Conservation (phyloP, 1,140 invertebrate genomes). For the Bombus pyrosoma region DNA sequence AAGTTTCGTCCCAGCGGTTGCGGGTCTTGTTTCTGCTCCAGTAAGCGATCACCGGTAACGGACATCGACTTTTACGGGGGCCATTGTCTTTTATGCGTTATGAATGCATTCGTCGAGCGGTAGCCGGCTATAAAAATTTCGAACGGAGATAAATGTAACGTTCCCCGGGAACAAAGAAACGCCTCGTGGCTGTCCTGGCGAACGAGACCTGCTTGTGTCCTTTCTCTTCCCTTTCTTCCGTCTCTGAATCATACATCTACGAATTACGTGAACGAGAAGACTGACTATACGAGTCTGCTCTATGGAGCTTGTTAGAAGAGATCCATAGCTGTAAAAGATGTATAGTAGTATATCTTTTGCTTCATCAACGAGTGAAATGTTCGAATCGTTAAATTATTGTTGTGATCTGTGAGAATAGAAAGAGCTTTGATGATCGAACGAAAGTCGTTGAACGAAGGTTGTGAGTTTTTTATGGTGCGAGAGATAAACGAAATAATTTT, state of each 20-base stretch:
- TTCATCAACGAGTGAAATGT: not conserved
- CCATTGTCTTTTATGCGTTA: slow-evolving; percentile 53
- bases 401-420: no score
- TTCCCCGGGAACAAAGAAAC: slow-evolving; percentile 33
- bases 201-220: not conserved
- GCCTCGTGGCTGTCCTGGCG: slow-evolving; percentile 3
- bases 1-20: slow-evolving; percentile 13
- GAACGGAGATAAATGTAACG: slow-evolving; percentile 36
- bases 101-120: slow-evolving; percentile 40
- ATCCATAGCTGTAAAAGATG: not conserved
- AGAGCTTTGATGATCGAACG: no score
- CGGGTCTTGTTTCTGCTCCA: slow-evolving; percentile 39
- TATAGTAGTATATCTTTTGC: not conserved
- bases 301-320: not conserved
- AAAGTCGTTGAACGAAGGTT: no score
- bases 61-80: slow-evolving; percentile 49
- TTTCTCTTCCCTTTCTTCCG: not conserved
- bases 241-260: not conserved
- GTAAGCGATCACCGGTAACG: slow-evolving; percentile 38
- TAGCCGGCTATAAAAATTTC: slow-evolving; percentile 34
- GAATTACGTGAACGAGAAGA: not conserved
- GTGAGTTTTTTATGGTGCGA: no score
- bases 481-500: no score
- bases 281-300: not conserved
- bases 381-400: no score